phyloP scores from a whole-genome alignment of 2,113 vertebrate species.

The Athene cunicularia region DNA sequence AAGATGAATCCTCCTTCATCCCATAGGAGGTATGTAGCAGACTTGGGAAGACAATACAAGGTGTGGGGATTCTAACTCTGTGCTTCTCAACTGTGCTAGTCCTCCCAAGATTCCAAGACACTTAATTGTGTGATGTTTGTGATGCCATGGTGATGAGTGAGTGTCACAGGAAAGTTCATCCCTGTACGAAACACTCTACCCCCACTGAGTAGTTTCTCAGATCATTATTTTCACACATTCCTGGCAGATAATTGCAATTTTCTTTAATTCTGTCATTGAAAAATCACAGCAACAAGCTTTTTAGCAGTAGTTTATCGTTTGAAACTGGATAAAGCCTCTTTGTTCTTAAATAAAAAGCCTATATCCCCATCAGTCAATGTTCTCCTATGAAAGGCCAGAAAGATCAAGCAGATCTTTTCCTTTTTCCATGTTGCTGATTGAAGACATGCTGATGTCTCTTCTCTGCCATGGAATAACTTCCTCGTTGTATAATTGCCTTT shows the following conservation, averaged over 20 bases:
- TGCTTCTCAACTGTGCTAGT: neutral
- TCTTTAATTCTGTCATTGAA: conserved; percentile 40
- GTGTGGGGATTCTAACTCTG: neutral
- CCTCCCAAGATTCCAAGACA: neutral
- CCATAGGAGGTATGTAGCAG: neutral
- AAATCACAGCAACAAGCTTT: neutral
- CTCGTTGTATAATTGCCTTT: neutral
- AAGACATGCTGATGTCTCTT: neutral
- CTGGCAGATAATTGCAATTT: conserved; percentile 55
- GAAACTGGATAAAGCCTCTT: conserved; percentile 26
- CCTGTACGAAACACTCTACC: neutral
- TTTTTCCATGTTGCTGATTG: neutral
- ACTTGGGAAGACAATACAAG: neutral
- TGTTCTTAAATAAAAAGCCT: conserved; percentile 40
- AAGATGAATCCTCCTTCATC: neutral
- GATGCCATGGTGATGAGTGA: conserved; percentile 31
- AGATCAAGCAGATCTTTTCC: neutral
- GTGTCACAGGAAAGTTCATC: conserved; percentile 19
- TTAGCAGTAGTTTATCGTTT: neutral
- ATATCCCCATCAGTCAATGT: neutral
- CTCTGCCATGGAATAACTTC: neutral
- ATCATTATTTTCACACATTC: conserved; percentile 45
- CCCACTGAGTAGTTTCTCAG: neutral
- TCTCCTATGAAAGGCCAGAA: conserved; percentile 26
- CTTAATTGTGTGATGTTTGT: neutral